Evolutionary conservation across 2,113 vertebrate genomes (phyloP).

Genomic region (Sinocyclocheilus grahami): DNA sequence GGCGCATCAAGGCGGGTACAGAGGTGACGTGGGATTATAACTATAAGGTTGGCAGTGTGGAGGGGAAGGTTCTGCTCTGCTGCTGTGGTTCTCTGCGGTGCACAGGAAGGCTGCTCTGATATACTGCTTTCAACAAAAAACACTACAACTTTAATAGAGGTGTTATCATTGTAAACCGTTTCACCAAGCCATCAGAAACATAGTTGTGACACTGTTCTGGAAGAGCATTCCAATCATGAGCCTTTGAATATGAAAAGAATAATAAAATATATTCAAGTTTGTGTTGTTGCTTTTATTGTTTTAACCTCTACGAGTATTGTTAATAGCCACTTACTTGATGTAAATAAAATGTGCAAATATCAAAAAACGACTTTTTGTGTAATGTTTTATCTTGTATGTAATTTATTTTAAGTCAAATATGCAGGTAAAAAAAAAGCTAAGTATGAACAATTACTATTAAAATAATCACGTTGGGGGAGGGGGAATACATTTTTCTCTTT

Average conservation of each 20-base stretch:
- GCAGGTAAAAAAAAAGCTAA: not conserved
- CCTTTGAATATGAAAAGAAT: not conserved
- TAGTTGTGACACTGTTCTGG: not conserved
- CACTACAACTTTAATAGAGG: not conserved
- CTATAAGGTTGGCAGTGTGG: constrained; percentile 86
- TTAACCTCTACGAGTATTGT: not conserved
- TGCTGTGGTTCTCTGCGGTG: constrained; percentile 85
- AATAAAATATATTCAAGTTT: not conserved
- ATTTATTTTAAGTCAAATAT: not conserved
- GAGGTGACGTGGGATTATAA: constrained; percentile 91
- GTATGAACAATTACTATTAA: not conserved
- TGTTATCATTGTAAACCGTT: not conserved
- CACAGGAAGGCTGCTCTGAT: constrained; percentile 68
- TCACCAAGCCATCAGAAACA: not conserved
- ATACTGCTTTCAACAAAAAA: not conserved
- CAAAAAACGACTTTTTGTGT: not conserved
- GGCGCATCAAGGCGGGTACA: constrained; percentile 83
- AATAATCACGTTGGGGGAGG: too few relatives aligned
- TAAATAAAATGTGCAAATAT: constrained; percentile 28
- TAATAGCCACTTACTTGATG: not conserved
- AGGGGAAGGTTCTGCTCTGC: constrained; percentile 84
- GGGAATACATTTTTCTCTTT: too few relatives aligned
- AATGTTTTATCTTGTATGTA: not conserved
- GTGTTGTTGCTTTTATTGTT: not conserved
- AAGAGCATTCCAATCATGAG: not conserved